Evolutionary conservation across 1,140 invertebrate genomes (phyloP).

Genomic region (Cotesia glomerata): DNA sequence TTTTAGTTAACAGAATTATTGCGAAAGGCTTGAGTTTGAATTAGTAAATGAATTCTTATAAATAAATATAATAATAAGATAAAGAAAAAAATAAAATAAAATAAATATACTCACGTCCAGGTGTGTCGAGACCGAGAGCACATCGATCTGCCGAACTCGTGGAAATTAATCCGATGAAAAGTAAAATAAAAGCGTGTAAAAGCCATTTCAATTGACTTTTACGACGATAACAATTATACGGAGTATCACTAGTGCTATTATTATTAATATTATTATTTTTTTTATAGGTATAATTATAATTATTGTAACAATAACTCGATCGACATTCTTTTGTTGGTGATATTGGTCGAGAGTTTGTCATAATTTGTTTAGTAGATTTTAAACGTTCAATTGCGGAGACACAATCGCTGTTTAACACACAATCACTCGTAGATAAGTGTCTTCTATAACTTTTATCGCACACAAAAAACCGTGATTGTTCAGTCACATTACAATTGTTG

Average conservation of each 20-base stretch:
- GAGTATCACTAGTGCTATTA: no score
- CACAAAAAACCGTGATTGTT: neutral
- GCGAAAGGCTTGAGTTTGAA: conserved; percentile 4
- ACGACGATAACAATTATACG: no score
- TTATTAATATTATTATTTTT: neutral
- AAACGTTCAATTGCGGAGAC: neutral
- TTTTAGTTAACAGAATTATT: no score
- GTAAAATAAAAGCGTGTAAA: conserved; percentile 37
- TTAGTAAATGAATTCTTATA: neutral
- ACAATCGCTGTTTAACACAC: conserved; percentile 7
- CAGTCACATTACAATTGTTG: neutral
- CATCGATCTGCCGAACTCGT: conserved; percentile 35
- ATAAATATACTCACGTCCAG: conserved; percentile 47
- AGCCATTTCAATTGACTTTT: conserved; percentile 22
- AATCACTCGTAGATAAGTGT: neutral
- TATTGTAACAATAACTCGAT: neutral
- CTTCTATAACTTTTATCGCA: neutral
- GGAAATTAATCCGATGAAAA: conserved; percentile 34
- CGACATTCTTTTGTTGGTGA: no score
- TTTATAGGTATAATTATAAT: conserved; percentile 4
- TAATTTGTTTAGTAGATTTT: neutral
- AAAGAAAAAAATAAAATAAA: conserved; percentile 19
- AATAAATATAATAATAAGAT: neutral
- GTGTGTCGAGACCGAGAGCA: conserved; percentile 46
- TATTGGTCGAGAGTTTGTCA: neutral